These are phyloP conservation scores for Carlito syrichta DNA, from an alignment of 2,113 vertebrate species.

Conservation along the genomic window DNA sequence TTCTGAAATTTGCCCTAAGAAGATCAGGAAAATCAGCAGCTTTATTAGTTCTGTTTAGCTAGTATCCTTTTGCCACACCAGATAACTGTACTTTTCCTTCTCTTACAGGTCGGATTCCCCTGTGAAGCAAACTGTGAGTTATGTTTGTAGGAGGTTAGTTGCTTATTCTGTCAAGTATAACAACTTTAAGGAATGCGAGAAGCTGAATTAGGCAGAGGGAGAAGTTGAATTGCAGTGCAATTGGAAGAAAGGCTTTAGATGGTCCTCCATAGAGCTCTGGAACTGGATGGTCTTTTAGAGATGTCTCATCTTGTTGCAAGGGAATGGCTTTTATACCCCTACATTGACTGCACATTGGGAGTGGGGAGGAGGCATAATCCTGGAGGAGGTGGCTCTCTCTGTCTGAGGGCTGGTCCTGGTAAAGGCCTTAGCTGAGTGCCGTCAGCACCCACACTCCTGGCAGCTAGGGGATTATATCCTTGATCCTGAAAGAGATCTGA, in stretches of 20 bases:
- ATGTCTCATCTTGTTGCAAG: not conserved
- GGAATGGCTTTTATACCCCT: not conserved
- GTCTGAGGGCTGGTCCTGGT: not conserved
- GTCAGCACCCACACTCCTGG: not conserved
- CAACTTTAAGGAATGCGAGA: not conserved
- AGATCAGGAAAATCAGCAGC: not conserved
- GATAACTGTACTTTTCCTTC: not conserved
- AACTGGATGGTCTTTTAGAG: not conserved
- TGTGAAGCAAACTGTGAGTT: not conserved
- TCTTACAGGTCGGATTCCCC: not conserved
- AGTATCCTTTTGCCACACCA: not conserved
- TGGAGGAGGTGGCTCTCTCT: not conserved
- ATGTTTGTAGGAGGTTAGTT: not conserved
- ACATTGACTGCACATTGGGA: not conserved
- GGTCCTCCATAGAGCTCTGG: not conserved
- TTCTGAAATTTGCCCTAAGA: not conserved
- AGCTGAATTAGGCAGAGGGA: not conserved
- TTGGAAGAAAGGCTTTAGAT: not conserved
- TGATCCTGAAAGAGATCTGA: not conserved
- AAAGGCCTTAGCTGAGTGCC: not conserved
- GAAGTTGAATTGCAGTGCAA: not conserved
- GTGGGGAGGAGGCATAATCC: not conserved
- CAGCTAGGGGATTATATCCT: not conserved
- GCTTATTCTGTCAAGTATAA: not conserved
- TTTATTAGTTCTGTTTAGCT: not conserved